Evolutionary conservation across 2,888 invertebrate species (phyloP), one percentile per base, ranked within the genome.

Genomic region (Tigriopus californicus): DNA sequence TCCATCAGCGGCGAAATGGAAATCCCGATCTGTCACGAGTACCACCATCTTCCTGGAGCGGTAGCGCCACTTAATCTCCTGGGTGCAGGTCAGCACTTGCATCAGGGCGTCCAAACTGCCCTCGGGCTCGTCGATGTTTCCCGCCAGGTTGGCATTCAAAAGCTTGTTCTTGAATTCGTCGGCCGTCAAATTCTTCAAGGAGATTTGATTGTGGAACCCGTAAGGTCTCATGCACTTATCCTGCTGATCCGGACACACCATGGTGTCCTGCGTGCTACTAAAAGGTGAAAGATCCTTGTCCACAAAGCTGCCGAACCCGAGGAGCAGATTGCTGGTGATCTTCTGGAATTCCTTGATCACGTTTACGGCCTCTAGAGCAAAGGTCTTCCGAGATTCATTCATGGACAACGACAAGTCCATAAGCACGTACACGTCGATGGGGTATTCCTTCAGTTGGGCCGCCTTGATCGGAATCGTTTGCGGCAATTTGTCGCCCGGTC

Each of bases 51-150:
- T 59, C 1, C 59, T 12, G 1, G 59, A 59, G 13, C 13, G 12
- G 13, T 59, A 15, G 52, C 59, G 22, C 59, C 59, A 59, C 11
- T 52, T 52, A 41, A 59, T 59, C 40, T 40, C 40, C 3, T 6
- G 15, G 11, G 24, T 47, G 40, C 58, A 58, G 1, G 49, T 15
- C 58, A 58, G 48, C 6, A 40, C 59, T 33, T 59, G 59, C 20
- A 59, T 15, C 15, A 59, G 40, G 22, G 52, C 59, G n/a, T 59
- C 59, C 13, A 59, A 41, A 24, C 33, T 20, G 2, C 49, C 51
- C 25, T 59, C 52, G 12, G 59, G 59, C 8, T 51, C 41, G 15
- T 59, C 59, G n/a, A 59, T 52, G 53, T 59, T 59, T n/a, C 59
- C 59, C 15, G 49, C 51, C 13, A 59, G 12, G 13, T 42, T 51